A percentile compares a stretch with the other conserved stretches of the same genome.
Evolutionary conservation across 2,888 invertebrate species (phyloP).

Genomic region (Camponotus fellah): DNA sequence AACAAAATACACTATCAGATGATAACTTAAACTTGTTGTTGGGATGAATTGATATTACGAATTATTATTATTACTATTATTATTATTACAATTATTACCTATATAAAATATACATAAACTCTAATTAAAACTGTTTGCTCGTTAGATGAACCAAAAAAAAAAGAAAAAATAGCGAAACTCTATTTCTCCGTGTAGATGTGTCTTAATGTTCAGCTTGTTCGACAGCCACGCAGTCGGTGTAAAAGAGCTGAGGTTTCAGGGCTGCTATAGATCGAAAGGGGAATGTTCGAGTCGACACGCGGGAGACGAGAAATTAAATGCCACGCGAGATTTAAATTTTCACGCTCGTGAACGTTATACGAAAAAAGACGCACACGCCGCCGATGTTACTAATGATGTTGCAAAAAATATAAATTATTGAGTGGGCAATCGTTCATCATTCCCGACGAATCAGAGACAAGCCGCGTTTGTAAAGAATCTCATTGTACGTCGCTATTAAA

Average conservation of each 20-base stretch:
- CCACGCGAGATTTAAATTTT: conserved; percentile 48
- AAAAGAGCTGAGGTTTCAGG: conserved; percentile 54
- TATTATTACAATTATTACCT: conserved; percentile 71
- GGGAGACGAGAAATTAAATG: conserved; percentile 44
- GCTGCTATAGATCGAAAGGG: conserved; percentile 39
- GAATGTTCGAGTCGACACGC: conserved; percentile 39
- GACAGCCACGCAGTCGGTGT: conserved; percentile 58
- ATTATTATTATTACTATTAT: conserved; percentile 77
- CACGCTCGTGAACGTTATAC: conserved; percentile 23
- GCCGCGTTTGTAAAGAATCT: background rate
- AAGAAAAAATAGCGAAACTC: conserved; percentile 73
- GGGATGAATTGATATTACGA: conserved; percentile 81
- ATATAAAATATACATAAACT: conserved; percentile 81
- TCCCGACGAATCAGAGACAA: background rate
- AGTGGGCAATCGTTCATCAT: conserved; percentile 18
- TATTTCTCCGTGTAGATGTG: conserved; percentile 83
- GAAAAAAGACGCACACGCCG: conserved; percentile 32
- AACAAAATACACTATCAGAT: conserved; percentile 76
- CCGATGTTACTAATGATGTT: conserved; percentile 36
- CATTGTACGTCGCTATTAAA: background rate
- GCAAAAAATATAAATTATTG: conserved; percentile 16
- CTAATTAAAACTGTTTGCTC: conserved; percentile 84
- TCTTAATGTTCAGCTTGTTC: conserved; percentile 82
- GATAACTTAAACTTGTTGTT: conserved; percentile 83
- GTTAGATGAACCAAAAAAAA: conserved; percentile 78